Conservation (phyloP, 2,113 vertebrate species). For the Formicarius rufipectus region DNA sequence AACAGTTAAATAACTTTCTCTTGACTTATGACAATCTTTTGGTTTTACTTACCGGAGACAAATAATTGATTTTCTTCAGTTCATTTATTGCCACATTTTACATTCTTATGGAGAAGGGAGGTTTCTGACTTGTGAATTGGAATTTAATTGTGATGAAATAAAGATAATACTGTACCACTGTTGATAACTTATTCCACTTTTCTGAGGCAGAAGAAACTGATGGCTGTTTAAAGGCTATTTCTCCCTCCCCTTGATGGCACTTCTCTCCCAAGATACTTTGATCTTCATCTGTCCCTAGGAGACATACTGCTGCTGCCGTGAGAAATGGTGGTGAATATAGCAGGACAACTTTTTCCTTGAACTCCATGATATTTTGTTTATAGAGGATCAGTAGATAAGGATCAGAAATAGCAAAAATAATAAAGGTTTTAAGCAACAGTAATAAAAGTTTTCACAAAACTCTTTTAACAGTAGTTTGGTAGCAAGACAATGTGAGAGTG, state of each 20-base stretch:
- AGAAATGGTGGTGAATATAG: background rate
- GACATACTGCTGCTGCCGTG: background rate
- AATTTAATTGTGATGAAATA: background rate
- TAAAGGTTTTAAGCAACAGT: background rate
- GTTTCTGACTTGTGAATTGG: background rate
- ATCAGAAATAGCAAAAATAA: background rate
- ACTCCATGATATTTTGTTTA: background rate
- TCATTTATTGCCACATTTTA: background rate
- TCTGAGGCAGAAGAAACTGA: background rate
- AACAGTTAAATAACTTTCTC: background rate
- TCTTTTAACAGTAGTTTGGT: background rate
- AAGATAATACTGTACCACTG: background rate
- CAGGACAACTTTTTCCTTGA: background rate
- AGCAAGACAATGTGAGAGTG: background rate
- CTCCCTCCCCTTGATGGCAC: background rate
- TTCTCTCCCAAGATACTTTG: background rate
- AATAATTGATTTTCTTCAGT: background rate
- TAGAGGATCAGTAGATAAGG: background rate
- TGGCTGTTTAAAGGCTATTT: background rate
- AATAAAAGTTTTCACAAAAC: background rate
- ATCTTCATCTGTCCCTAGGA: background rate
- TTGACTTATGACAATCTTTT: background rate
- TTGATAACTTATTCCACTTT: background rate
- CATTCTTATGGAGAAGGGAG: background rate
- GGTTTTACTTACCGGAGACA: background rate